A percentile compares a stretch with the other conserved stretches of the same genome.
Evolutionary conservation across 2,113 vertebrate genomes (phyloP).

Genomic region (Phoxinus phoxinus): DNA sequence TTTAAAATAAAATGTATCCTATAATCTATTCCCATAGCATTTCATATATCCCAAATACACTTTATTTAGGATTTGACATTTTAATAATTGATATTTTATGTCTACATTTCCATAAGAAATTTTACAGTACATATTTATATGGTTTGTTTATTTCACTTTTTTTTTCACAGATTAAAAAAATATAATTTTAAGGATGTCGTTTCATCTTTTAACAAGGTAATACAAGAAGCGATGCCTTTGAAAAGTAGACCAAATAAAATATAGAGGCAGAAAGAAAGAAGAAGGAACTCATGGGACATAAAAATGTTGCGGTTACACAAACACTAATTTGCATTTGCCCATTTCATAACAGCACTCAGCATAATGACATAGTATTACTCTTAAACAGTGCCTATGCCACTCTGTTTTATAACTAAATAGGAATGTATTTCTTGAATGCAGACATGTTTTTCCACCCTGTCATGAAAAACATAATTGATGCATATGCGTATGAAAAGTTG

Average conservation of each 20-base stretch:
- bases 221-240: neutral
- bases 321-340: neutral
- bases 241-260: neutral
- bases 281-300: neutral
- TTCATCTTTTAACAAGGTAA: neutral
- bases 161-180: no score
- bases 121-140: no score
- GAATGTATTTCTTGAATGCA: constrained; percentile 1
- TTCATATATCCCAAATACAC: neutral
- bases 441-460: constrained; percentile 24
- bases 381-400: neutral
- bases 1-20: neutral
- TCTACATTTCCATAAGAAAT: neutral
- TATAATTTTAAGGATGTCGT: neutral
- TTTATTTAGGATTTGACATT: neutral
- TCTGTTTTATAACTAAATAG: neutral
- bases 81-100: neutral
- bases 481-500: constrained; percentile 13
- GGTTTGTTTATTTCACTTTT: no score
- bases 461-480: constrained; percentile 19
- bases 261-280: neutral
- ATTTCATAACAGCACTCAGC: constrained; percentile 3
- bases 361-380: constrained; percentile 12
- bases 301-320: neutral
- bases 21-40: neutral